Conservation (phyloP, 1,140 invertebrate genomes). For the Acromyrmex echinatior region DNA sequence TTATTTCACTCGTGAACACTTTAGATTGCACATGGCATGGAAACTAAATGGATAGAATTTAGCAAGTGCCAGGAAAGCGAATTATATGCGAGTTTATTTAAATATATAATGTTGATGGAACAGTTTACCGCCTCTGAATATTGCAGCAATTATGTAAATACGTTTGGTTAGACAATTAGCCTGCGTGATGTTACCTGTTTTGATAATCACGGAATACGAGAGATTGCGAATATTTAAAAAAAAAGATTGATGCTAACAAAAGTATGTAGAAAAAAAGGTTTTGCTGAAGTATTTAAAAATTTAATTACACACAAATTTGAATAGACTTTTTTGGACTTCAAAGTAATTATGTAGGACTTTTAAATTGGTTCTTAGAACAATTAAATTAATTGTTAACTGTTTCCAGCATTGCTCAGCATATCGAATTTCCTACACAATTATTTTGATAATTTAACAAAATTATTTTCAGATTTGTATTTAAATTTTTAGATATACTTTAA, state of each 20-base stretch:
- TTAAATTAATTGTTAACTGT: too few relatives aligned
- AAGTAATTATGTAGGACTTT: too few relatives aligned
- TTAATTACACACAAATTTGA: too few relatives aligned
- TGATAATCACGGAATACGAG: not conserved
- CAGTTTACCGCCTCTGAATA: constrained; percentile 18
- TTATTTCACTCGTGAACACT: not conserved
- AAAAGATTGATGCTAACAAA: not conserved
- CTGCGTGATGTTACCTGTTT: not conserved
- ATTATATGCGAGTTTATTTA: constrained; percentile 34
- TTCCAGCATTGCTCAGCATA: too few relatives aligned
- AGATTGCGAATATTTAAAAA: not conserved
- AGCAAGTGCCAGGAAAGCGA: not conserved
- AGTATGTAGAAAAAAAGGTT: too few relatives aligned
- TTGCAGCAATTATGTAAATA: constrained; percentile 3
- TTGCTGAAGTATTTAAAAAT: too few relatives aligned
- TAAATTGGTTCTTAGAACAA: too few relatives aligned
- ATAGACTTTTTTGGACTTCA: too few relatives aligned
- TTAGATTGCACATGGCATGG: not conserved
- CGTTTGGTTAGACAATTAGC: constrained; percentile 7
- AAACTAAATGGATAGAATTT: constrained; percentile 15
- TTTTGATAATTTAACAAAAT: too few relatives aligned
- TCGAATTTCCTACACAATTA: too few relatives aligned
- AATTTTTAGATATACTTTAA: too few relatives aligned
- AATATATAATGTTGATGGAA: not conserved
- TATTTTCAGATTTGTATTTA: too few relatives aligned